Evolutionary conservation across 2,888 invertebrate species (phyloP).

Genomic region (Adineta ricciae): DNA sequence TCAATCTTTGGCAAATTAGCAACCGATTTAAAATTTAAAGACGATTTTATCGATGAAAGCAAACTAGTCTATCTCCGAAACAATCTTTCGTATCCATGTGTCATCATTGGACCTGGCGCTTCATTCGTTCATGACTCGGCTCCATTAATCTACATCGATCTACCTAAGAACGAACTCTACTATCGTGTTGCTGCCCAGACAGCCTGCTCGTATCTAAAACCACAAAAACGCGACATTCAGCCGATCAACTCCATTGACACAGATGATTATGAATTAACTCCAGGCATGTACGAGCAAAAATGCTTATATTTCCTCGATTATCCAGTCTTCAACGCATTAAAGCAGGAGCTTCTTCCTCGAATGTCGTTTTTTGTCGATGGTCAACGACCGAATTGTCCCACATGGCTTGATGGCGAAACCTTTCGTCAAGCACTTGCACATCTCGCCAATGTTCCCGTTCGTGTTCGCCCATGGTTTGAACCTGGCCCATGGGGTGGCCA

Average conservation of each 20-base stretch:
- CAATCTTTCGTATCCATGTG: constrained; percentile 15
- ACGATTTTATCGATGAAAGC: not conserved
- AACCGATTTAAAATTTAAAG: not conserved
- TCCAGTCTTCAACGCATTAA: not conserved
- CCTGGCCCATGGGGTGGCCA: constrained; percentile 6
- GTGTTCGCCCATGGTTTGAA: constrained; percentile 17
- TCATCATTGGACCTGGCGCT: constrained; percentile 21
- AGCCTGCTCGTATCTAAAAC: not conserved
- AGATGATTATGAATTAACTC: constrained; percentile 11
- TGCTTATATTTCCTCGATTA: constrained; percentile 2
- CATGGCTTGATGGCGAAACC: not conserved
- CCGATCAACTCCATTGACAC: not conserved
- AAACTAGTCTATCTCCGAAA: not conserved
- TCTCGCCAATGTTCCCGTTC: not conserved
- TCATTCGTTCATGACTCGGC: not conserved
- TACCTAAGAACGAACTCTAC: not conserved
- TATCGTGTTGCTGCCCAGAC: not conserved
- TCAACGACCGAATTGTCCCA: not conserved
- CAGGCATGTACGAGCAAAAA: not conserved
- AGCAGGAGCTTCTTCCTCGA: not conserved
- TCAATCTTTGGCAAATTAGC: not conserved
- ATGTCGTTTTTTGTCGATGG: not conserved
- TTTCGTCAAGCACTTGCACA: not conserved
- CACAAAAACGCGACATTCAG: not conserved
- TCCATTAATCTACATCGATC: constrained; percentile 3